These are phyloP conservation scores for Sebastes itinus DNA, from an alignment of 2,797 vertebrate species.

Conservation along the genomic window DNA sequence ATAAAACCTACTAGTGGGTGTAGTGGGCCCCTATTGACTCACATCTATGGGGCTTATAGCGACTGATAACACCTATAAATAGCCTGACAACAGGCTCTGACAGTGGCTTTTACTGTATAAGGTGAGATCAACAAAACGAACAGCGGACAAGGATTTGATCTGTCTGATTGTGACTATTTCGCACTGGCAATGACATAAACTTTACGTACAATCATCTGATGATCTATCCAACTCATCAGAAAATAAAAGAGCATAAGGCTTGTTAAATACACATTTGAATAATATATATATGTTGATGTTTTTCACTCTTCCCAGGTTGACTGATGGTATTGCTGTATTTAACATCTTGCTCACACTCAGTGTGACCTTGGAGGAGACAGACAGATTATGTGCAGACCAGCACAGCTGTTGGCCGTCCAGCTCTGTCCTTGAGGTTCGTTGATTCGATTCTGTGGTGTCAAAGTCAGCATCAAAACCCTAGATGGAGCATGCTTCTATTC, in stretches of 20 bases:
- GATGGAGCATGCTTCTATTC: neutral
- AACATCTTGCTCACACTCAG: constrained; percentile 44
- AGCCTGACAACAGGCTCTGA: neutral
- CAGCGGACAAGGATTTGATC: neutral
- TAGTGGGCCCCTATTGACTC: too few relatives aligned
- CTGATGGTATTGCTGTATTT: constrained; percentile 25
- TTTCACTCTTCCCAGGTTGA: neutral
- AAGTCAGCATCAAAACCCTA: constrained; percentile 25
- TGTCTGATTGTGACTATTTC: neutral
- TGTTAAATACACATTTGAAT: neutral
- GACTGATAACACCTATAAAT: too few relatives aligned
- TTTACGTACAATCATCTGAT: neutral
- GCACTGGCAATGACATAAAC: accelerated
- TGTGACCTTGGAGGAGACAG: constrained; percentile 68
- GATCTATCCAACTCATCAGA: neutral
- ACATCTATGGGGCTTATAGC: too few relatives aligned
- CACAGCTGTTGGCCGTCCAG: constrained; percentile 65
- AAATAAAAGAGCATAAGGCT: neutral
- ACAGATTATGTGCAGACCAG: constrained; percentile 63
- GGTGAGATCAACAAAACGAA: neutral
- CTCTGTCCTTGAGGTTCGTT: constrained; percentile 63
- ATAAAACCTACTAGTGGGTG: too few relatives aligned
- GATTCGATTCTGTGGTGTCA: constrained; percentile 56
- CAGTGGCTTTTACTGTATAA: neutral
- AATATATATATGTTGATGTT: neutral